A percentile compares a stretch with the other conserved stretches of the same genome.
phyloP scores from a whole-genome alignment of 1,140 invertebrate genomes.

The Listronotus bonariensis region DNA sequence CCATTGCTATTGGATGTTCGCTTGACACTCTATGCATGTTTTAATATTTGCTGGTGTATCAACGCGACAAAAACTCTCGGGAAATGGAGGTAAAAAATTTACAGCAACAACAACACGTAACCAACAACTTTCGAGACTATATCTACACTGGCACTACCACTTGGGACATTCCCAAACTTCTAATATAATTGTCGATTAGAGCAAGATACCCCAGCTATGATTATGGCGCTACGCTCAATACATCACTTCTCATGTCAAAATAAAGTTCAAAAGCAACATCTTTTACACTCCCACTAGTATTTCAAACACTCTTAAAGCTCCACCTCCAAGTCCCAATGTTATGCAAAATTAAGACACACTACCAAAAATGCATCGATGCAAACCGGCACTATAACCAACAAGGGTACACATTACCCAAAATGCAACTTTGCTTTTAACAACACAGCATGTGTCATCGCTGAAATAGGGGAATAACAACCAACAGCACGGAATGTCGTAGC shows the following conservation, averaged over 20 bases:
- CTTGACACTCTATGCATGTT: conserved; percentile 83
- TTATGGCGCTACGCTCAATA: conserved; percentile 64
- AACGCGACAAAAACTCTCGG: conserved; percentile 81
- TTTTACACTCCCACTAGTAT: conserved; percentile 63
- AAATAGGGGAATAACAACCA: conserved; percentile 59
- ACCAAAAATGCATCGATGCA: conserved; percentile 60
- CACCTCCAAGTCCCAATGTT: conserved; percentile 64
- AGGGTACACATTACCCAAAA: conserved; percentile 65
- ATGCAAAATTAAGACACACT: conserved; percentile 68
- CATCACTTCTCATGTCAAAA: conserved; percentile 50
- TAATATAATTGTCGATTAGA: conserved; percentile 80
- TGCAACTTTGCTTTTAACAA: conserved; percentile 62
- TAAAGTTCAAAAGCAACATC: conserved; percentile 61
- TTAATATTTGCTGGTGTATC: conserved; percentile 86
- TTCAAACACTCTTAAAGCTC: conserved; percentile 61
- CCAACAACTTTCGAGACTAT: conserved; percentile 72
- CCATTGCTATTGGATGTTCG: conserved; percentile 87
- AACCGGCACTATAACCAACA: conserved; percentile 49
- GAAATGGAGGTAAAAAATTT: conserved; percentile 78
- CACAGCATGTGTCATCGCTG: conserved; percentile 60
- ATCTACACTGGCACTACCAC: conserved; percentile 69
- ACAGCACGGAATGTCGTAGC: conserved; percentile 60
- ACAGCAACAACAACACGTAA: conserved; percentile 71
- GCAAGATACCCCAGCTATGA: conserved; percentile 70
- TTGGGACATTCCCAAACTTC: conserved; percentile 70